These are phyloP conservation scores for Drosophila nannoptera DNA, from an alignment of 1,140 invertebrate species.

Conservation along the genomic window DNA sequence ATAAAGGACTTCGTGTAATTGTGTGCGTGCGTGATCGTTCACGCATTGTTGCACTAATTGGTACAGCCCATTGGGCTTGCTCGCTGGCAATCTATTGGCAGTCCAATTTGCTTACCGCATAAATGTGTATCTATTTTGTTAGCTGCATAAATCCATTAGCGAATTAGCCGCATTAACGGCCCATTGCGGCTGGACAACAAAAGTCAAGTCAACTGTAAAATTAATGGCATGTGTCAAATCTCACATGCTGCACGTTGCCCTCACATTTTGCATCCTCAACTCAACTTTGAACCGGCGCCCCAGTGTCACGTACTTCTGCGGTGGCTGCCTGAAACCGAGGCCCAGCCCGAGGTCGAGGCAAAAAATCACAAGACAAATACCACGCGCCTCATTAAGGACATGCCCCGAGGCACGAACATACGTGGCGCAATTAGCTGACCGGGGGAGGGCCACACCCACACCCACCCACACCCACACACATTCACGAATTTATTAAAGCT, in stretches of 20 bases:
- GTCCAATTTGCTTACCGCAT: conserved; percentile 48
- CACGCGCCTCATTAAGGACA: conserved; percentile 67
- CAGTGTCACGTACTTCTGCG: conserved; percentile 60
- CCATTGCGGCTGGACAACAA: conserved; percentile 36
- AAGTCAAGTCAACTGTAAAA: conserved; percentile 66
- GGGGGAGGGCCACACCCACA: background rate
- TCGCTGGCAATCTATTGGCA: conserved; percentile 9
- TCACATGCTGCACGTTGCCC: conserved; percentile 51
- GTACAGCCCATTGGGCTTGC: conserved; percentile 55
- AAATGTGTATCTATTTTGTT: conserved; percentile 26
- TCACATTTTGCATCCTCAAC: conserved; percentile 64
- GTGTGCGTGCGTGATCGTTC: conserved; percentile 50
- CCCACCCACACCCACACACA: background rate
- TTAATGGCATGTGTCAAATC: conserved; percentile 52
- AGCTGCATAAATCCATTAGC: conserved; percentile 59
- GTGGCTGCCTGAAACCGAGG: conserved; percentile 14
- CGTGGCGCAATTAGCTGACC: conserved; percentile 35
- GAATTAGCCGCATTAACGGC: conserved; percentile 29
- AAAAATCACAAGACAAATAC: conserved; percentile 69
- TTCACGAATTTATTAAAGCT: background rate
- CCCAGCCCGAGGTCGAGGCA: conserved; percentile 29
- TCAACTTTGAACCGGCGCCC: conserved; percentile 36
- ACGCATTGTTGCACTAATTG: conserved; percentile 73
- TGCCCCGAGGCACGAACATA: conserved; percentile 16
- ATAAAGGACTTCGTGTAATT: background rate